Evolutionary conservation across 2,797 vertebrate genomes (phyloP), one percentile per base, ranked within the genome.

Genomic region (Philypnodon macrostomus): DNA sequence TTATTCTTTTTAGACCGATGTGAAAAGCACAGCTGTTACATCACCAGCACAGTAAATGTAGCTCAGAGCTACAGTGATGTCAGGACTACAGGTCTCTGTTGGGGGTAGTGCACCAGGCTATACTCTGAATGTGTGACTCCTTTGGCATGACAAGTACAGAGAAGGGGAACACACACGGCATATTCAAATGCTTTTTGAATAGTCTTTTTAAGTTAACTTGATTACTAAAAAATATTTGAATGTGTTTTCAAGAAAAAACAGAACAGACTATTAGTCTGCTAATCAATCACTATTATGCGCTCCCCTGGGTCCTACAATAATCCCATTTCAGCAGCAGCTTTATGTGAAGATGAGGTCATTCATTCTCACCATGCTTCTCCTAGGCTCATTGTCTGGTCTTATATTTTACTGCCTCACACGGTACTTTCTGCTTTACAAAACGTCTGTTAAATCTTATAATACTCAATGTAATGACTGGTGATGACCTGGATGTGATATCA

Each of bases 11-110:
- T 24, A 16, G 16, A 24, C 18, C 42, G 15, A 61, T 33, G 19
- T 46, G 57, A 39, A 52, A 47, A 27, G 44, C 39, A 26, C 58
- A 55, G 52, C 58, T 49, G 53, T 75, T 78, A 75, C 68, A 63
- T 73, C 76, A 73, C 41, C 27, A 17, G 7, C 27, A 34, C 36
- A 55, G 32, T 47, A 38, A 38, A 56, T 42, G 46, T 36, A 17
- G 48, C 70, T 67, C 12, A 38, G 35, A 56, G 64, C 47, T 14
- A 44, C 35, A 67, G 61, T 58, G 60, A 70, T 41, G 54, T 60
- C 52, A 59, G 48, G 52, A 52, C 44, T 47, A 51, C 33, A 42
- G 47, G 13, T 12, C 30, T n/a, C 16, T 52, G 50, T 26, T 48
- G 29, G 12, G 49, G 31, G 18, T 63, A 14, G 19, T 11, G 24